These are phyloP conservation scores for Zaprionus gabonicus DNA, from an alignment of 1,140 invertebrate species.

Conservation along the genomic window DNA sequence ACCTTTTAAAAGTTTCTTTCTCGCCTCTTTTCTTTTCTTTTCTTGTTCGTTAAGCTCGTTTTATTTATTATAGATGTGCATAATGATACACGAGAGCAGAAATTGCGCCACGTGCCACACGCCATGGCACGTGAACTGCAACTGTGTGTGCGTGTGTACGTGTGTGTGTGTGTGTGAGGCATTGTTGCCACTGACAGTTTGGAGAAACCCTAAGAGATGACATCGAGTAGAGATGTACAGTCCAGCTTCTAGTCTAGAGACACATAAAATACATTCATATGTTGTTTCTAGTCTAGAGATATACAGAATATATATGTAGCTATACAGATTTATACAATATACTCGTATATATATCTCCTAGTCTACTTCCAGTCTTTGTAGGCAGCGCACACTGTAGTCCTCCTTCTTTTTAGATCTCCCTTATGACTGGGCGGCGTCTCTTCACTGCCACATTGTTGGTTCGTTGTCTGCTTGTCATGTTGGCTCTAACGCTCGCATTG, in stretches of 20 bases:
- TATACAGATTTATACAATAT: background rate
- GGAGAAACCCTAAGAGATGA: no score
- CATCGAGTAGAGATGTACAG: no score
- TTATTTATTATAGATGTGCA: constrained; percentile 54
- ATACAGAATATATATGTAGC: no score
- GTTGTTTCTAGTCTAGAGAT: no score
- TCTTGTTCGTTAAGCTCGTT: constrained; percentile 30
- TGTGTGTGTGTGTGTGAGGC: background rate
- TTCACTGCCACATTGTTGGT: background rate
- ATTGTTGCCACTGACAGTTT: no score
- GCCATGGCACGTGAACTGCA: constrained; percentile 2
- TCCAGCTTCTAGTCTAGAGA: no score
- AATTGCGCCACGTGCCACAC: constrained; percentile 13
- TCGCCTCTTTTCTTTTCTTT: background rate
- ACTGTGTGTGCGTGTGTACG: background rate
- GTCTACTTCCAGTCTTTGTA: background rate
- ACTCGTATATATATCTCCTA: background rate
- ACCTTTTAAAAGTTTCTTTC: constrained; percentile 55
- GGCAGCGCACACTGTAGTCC: background rate
- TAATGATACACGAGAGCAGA: constrained; percentile 26
- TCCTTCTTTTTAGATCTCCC: background rate
- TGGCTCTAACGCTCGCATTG: background rate
- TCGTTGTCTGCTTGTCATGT: background rate
- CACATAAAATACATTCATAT: no score
- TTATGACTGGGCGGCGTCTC: constrained; percentile 1